Evolutionary conservation across 2,797 vertebrate genomes (phyloP).

Genomic region (Antennarius maculatus): DNA sequence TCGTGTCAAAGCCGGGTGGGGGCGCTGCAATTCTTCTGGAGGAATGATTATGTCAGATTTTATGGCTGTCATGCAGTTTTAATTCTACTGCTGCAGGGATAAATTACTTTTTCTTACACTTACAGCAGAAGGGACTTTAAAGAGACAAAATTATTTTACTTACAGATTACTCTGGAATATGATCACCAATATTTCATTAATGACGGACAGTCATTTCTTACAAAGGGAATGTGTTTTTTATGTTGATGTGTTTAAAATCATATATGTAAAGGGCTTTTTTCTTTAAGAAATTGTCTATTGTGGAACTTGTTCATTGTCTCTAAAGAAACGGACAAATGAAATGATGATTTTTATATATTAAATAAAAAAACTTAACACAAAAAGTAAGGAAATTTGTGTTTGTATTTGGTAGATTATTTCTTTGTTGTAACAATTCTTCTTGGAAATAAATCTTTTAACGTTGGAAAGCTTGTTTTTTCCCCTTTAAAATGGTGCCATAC

Average conservation of each 20-base stretch:
- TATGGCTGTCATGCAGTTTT: neutral
- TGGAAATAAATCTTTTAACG: too few species aligned
- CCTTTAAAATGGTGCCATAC: too few species aligned
- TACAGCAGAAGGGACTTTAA: neutral
- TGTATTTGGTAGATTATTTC: too few species aligned
- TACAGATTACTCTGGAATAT: slow-evolving; percentile 16
- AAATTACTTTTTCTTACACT: neutral
- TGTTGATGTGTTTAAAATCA: slow-evolving; percentile 10
- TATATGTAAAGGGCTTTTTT: slow-evolving; percentile 3
- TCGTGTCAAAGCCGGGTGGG: slow-evolving; percentile 91
- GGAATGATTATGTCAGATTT: slow-evolving; percentile 51
- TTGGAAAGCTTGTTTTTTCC: too few species aligned
- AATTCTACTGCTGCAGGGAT: neutral
- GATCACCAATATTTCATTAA: slow-evolving; percentile 9
- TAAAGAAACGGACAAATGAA: slow-evolving; percentile 23
- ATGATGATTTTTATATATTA: too few species aligned
- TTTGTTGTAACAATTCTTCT: too few species aligned
- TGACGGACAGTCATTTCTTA: neutral
- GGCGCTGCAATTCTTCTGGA: slow-evolving; percentile 90
- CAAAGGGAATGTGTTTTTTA: slow-evolving; percentile 9
- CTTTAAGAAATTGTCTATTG: slow-evolving; percentile 13
- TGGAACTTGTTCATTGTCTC: neutral
- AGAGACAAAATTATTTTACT: neutral
- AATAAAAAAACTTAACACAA: too few species aligned
- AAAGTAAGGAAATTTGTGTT: too few species aligned